Evolutionary conservation across 2,113 vertebrate genomes (phyloP).

Genomic region (Megalops atlanticus): DNA sequence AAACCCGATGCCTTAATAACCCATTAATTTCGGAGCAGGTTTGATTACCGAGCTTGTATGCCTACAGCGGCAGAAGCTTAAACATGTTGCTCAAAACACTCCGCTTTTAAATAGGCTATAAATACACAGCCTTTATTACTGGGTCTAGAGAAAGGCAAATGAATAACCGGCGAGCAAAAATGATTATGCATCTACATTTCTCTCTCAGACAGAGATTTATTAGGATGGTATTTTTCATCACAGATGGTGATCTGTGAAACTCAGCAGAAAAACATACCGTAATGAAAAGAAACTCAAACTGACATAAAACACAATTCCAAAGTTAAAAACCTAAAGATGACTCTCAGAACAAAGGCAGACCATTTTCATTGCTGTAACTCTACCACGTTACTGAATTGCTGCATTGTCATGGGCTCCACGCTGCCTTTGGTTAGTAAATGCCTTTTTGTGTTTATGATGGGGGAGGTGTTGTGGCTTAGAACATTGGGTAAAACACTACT

Average conservation of each 20-base stretch:
- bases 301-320: neutral
- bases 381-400: neutral
- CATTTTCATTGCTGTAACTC: neutral
- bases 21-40: neutral
- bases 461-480: no score
- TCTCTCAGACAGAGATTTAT: constrained; percentile 18
- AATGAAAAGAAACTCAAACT: neutral
- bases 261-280: constrained; percentile 24
- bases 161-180: constrained; percentile 8
- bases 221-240: constrained; percentile 15
- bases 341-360: no score
- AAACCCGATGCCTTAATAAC: no score
- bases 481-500: no score
- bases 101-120: constrained; percentile 13
- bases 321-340: neutral
- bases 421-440: no score
- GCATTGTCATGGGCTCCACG: no score
- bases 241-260: constrained; percentile 20
- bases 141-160: constrained; percentile 21
- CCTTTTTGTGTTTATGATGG: no score
- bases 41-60: neutral
- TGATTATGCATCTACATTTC: constrained; percentile 2
- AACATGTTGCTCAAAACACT: neutral
- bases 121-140: constrained; percentile 24
- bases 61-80: neutral